Percentiles rank a stretch among this genome's conserved stretches.
Conservation (phyloP, 30 jellyfish, hydroid and myxozoan genomes). For the Mastigias papua region DNA sequence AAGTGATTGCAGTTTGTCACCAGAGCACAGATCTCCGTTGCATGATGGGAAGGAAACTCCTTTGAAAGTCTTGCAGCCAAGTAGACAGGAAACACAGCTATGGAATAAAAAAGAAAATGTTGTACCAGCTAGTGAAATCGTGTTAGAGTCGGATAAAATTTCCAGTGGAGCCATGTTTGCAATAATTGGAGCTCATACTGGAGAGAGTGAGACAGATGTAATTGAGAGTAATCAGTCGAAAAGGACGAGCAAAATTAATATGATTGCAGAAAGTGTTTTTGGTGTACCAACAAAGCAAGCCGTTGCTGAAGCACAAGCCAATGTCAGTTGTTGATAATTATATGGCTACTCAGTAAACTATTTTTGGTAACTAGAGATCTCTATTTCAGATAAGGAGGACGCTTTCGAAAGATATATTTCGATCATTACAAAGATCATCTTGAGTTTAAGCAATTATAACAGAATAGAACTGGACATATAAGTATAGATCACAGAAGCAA, state of each 20-base stretch:
- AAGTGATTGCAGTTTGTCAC: constrained; percentile 39
- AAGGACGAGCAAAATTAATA: constrained; percentile 61
- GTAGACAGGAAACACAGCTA: not conserved
- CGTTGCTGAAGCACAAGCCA: constrained; percentile 68
- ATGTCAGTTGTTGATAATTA: too few species aligned
- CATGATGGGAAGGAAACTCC: not conserved
- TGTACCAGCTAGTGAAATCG: not conserved
- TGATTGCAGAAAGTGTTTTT: constrained; percentile 86
- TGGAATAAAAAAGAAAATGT: not conserved
- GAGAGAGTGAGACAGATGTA: constrained; percentile 50
- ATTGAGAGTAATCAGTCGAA: constrained; percentile 18
- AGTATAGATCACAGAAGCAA: too few species aligned
- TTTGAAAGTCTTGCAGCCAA: constrained; percentile 10
- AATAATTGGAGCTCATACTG: constrained; percentile 40
- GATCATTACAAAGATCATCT: too few species aligned
- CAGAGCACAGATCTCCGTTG: constrained; percentile 32
- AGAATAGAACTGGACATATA: too few species aligned
- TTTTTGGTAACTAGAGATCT: too few species aligned
- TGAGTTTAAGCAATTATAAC: too few species aligned
- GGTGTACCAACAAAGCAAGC: constrained; percentile 83
- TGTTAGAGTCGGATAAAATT: not conserved
- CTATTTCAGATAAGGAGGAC: too few species aligned
- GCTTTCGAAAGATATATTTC: too few species aligned
- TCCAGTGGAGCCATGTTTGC: constrained; percentile 47
- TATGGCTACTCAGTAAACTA: too few species aligned